Evolutionary conservation across 2,113 vertebrate species (phyloP).

Genomic region (Emydocephalus ijimae): DNA sequence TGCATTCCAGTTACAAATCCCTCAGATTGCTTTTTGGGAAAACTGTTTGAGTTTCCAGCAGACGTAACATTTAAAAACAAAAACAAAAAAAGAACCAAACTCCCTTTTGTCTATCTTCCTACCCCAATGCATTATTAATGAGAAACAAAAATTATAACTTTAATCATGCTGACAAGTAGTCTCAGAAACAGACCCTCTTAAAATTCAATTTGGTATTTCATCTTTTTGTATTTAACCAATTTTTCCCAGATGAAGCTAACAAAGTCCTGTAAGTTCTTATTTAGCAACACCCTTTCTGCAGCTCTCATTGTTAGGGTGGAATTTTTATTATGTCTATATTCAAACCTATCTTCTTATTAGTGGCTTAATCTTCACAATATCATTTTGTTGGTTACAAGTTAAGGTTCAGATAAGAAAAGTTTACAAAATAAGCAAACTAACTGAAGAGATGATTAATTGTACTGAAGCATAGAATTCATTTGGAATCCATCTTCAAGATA

Average conservation of each 20-base stretch:
- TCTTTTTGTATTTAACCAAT: conserved; percentile 72
- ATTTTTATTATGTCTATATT: conserved; percentile 62
- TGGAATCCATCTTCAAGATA: neutral
- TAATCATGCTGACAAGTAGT: conserved; percentile 75
- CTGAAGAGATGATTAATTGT: neutral
- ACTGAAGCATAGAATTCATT: neutral
- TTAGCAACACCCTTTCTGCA: conserved; percentile 64
- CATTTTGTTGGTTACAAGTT: conserved; percentile 43
- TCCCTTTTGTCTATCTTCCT: conserved; percentile 63
- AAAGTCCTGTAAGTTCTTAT: conserved; percentile 68
- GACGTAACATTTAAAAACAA: conserved; percentile 59
- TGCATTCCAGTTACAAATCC: conserved; percentile 78
- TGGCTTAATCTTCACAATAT: conserved; percentile 56
- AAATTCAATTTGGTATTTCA: conserved; percentile 64
- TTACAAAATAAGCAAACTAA: neutral
- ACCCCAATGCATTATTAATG: conserved; percentile 73
- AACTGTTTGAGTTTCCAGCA: conserved; percentile 61
- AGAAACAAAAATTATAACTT: conserved; percentile 75
- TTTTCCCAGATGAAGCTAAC: conserved; percentile 57
- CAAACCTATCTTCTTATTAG: conserved; percentile 63
- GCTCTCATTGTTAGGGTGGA: conserved; percentile 61
- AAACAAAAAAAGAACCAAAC: neutral
- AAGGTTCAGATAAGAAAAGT: conserved; percentile 50
- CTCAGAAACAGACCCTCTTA: conserved; percentile 75
- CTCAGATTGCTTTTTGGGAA: conserved; percentile 75